Conservation (phyloP, 2,113 vertebrate species). For the Ornithorhynchus anatinus region DNA sequence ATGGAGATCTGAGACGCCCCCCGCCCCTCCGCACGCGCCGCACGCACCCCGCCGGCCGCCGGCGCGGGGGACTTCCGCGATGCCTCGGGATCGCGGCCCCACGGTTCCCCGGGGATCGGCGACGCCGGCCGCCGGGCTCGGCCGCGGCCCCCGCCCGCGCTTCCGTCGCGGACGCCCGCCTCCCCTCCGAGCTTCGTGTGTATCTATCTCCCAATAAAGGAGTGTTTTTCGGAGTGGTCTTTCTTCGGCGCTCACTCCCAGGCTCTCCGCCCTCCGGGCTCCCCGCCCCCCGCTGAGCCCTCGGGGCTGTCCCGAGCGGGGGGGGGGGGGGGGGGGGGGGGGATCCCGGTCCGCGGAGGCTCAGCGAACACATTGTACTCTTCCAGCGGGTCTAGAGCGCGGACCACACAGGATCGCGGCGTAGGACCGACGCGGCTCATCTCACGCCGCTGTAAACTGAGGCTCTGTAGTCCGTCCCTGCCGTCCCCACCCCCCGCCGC, state of each 20-base stretch:
- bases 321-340: too few species aligned
- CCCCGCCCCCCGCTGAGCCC: constrained; percentile 58
- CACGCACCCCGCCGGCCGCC: too few species aligned
- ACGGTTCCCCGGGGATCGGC: constrained; percentile 10
- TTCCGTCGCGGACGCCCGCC: constrained; percentile 31
- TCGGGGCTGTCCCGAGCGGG: constrained; percentile 39
- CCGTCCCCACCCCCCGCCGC: neutral
- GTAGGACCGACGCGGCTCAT: constrained; percentile 49
- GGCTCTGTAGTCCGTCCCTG: neutral
- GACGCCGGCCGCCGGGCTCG: constrained; percentile 47
- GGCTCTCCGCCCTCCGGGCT: constrained; percentile 44
- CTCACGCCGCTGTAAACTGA: constrained; percentile 31
- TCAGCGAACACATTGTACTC: constrained; percentile 46
- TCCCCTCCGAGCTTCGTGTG: constrained; percentile 59
- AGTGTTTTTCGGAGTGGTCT: constrained; percentile 43
- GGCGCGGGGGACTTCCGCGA: constrained; percentile 59
- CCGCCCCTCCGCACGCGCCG: neutral
- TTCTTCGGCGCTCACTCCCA: constrained; percentile 30
- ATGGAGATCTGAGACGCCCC: constrained; percentile 99
- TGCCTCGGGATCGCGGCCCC: constrained; percentile 43
- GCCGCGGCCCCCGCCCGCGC: constrained; percentile 43
- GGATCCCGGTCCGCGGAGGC: constrained; percentile 36
- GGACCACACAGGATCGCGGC: neutral
- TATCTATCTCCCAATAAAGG: constrained; percentile 81
- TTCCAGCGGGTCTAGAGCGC: constrained; percentile 40